These are phyloP conservation scores for Margaritifera margaritifera DNA, from an alignment of 2,888 invertebrate genomes.

Conservation along the genomic window DNA sequence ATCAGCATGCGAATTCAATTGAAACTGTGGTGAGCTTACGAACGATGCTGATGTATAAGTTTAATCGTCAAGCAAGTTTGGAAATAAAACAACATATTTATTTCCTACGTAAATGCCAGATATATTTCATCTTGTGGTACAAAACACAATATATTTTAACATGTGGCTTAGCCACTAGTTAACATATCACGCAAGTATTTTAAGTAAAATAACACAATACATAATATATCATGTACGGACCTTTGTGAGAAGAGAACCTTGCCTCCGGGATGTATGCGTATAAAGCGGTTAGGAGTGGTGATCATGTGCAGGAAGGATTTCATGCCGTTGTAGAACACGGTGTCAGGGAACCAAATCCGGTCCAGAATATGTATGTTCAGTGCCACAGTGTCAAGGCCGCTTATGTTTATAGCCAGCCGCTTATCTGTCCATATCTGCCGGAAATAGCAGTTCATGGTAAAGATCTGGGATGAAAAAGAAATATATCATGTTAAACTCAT, in stretches of 20 bases:
- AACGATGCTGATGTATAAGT: no score
- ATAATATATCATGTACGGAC: slow-evolving; percentile 73
- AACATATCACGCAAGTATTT: no score
- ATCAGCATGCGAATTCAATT: no score
- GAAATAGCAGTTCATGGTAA: slow-evolving; percentile 92
- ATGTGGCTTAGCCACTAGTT: no score
- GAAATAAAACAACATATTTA: no score
- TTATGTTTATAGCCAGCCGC: slow-evolving; percentile 77
- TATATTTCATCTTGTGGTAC: no score
- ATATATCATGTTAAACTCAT: no score
- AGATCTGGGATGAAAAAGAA: slow-evolving; percentile 77
- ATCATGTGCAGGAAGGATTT: slow-evolving; percentile 93
- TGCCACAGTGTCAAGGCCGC: slow-evolving; percentile 19
- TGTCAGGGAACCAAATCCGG: slow-evolving; percentile 96
- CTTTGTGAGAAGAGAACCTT: slow-evolving; percentile 95
- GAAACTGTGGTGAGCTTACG: no score
- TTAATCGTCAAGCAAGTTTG: no score
- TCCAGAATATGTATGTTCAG: slow-evolving; percentile 76
- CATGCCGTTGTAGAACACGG: slow-evolving; percentile 77
- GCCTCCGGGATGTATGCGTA: slow-evolving; percentile 90
- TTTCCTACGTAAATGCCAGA: no score
- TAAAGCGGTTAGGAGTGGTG: slow-evolving; percentile 93
- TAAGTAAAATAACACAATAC: no score
- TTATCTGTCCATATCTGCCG: slow-evolving; percentile 91
- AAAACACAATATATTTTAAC: no score